phyloP scores from a whole-genome alignment of 2,888 invertebrate genomes.

The Caenorhabditis sp. region DNA sequence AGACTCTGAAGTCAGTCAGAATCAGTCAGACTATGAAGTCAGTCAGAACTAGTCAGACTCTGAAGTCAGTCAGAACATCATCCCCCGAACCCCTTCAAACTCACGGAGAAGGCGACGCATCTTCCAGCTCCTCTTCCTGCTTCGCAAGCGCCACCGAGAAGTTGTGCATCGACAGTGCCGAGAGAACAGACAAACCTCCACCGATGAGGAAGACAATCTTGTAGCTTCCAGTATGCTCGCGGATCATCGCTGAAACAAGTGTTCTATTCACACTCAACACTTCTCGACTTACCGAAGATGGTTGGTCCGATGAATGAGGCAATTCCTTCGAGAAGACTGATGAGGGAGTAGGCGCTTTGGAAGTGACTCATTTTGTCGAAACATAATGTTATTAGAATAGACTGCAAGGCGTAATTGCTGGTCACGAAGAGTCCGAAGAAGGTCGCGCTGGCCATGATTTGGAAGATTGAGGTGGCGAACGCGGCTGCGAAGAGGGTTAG shows the following conservation, averaged over 20 bases:
- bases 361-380: constrained; percentile 93
- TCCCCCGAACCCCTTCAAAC: no score
- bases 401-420: constrained; percentile 71
- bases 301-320: constrained; percentile 94
- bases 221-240: constrained; percentile 17
- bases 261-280: background rate
- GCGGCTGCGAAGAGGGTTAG: background rate
- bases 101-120: no score
- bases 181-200: background rate
- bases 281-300: constrained; percentile 87
- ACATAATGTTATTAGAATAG: constrained; percentile 88
- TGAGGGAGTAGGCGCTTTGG: constrained; percentile 92
- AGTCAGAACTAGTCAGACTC: no score
- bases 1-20: no score
- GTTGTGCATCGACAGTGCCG: background rate
- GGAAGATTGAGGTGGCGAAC: constrained; percentile 9
- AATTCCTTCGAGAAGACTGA: constrained; percentile 92
- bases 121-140: background rate
- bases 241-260: constrained; percentile 3
- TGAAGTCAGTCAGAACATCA: no score
- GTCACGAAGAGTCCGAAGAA: constrained; percentile 67
- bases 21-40: no score
- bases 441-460: constrained; percentile 66
- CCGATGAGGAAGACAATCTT: background rate
- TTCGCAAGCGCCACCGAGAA: background rate